Conservation (phyloP, 2,113 vertebrate species). For the Eclectus roratus region DNA sequence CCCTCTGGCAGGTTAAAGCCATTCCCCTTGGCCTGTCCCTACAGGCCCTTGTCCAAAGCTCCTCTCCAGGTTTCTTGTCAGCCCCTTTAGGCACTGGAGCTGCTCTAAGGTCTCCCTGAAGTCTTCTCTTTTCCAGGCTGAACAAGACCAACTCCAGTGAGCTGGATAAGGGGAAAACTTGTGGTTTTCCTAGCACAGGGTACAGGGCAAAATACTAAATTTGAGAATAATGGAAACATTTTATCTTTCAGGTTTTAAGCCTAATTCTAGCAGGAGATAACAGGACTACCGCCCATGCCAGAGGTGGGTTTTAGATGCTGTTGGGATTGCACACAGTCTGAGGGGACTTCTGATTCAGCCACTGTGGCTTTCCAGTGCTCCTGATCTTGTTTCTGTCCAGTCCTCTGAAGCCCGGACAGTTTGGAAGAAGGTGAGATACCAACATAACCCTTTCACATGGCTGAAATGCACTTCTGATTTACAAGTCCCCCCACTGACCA, state of each 20-base stretch:
- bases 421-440: not conserved
- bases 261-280: not conserved
- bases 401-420: not conserved
- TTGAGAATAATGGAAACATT: not conserved
- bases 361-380: not conserved
- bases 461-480: not conserved
- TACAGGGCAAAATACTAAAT: not conserved
- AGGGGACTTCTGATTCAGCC: not conserved
- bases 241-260: not conserved
- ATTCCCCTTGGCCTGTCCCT: not conserved
- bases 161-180: not conserved
- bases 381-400: not conserved
- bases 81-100: not conserved
- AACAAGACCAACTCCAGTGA: not conserved
- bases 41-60: not conserved
- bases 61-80: not conserved
- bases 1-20: not conserved
- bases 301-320: not conserved
- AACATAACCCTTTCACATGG: not conserved
- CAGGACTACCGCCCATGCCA: rapidly evolving
- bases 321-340: not conserved
- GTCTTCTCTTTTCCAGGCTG: not conserved
- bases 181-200: not conserved
- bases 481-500: not conserved
- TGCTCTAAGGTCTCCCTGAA: not conserved